These are phyloP conservation scores for Potamarius usumacintae DNA, from an alignment of 2,113 vertebrate genomes.

Conservation along the genomic window DNA sequence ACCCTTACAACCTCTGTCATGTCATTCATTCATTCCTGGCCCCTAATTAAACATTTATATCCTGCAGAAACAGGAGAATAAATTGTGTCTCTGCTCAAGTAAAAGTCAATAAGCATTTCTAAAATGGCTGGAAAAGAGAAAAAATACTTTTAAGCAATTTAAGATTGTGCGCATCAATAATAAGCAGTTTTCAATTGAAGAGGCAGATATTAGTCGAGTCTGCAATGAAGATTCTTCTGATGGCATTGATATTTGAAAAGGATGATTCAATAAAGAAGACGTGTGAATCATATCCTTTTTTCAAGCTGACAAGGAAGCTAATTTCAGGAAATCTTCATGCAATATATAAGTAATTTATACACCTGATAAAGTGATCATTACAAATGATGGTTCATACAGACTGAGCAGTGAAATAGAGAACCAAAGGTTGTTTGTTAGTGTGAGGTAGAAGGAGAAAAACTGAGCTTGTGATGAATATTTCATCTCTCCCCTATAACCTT, in stretches of 20 bases:
- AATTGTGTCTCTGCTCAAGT: not conserved
- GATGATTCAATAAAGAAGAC: not conserved
- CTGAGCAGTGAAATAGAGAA: not conserved
- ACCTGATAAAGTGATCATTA: not conserved
- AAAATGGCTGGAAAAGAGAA: not conserved
- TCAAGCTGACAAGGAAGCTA: constrained; percentile 17
- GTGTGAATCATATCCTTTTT: constrained; percentile 3
- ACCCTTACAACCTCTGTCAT: constrained; percentile 8
- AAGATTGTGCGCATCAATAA: not conserved
- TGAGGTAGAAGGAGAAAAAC: constrained; percentile 2
- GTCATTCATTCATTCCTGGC: not conserved
- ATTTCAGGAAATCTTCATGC: constrained; percentile 22
- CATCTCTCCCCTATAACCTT: not conserved
- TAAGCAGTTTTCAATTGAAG: not conserved
- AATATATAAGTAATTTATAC: constrained; percentile 14
- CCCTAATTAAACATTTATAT: constrained; percentile 29
- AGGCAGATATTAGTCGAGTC: not conserved
- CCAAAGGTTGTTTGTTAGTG: not conserved
- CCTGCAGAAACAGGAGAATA: constrained; percentile 8
- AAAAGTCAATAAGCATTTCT: constrained; percentile 39
- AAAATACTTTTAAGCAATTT: not conserved
- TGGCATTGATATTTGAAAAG: constrained; percentile 7
- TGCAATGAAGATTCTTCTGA: not conserved
- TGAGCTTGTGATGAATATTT: constrained; percentile 21
- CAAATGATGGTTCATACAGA: not conserved